Conservation (phyloP, 2,888 invertebrate genomes). For the Plusia festucae region DNA sequence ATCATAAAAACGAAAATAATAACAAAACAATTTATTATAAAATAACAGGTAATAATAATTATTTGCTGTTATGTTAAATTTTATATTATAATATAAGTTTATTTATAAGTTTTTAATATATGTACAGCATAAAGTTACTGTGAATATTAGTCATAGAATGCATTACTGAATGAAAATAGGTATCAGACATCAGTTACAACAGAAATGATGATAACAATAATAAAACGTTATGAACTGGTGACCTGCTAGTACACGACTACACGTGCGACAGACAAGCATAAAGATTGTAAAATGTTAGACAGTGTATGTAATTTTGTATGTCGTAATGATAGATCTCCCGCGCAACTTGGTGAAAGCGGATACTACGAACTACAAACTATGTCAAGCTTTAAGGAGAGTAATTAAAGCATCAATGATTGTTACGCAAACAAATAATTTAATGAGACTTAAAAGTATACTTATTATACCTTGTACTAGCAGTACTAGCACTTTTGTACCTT, state of each 20-base stretch:
- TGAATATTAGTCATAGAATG: too few relatives aligned
- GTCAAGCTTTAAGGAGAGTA: too few relatives aligned
- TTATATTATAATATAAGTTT: too few relatives aligned
- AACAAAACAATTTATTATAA: too few relatives aligned
- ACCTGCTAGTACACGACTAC: slow-evolving; percentile 29
- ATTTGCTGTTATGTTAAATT: too few relatives aligned
- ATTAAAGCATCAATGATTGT: background rate
- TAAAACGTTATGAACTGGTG: slow-evolving; percentile 25
- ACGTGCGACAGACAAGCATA: slow-evolving; percentile 51
- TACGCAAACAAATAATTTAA: slow-evolving; percentile 20
- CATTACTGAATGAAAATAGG: background rate
- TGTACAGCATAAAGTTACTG: too few relatives aligned
- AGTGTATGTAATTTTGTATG: slow-evolving; percentile 33
- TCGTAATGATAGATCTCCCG: slow-evolving; percentile 56
- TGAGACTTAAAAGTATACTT: background rate
- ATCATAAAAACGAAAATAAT: too few relatives aligned
- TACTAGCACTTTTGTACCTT: background rate
- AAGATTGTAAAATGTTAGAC: background rate
- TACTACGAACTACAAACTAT: slow-evolving; percentile 3
- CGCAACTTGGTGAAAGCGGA: slow-evolving; percentile 54
- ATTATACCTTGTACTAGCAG: background rate
- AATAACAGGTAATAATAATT: too few relatives aligned
- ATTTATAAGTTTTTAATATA: too few relatives aligned
- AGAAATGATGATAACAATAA: slow-evolving; percentile 35
- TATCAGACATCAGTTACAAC: background rate